Evolutionary conservation across 2,797 vertebrate species (phyloP).

Genomic region (Alcedo atthis): DNA sequence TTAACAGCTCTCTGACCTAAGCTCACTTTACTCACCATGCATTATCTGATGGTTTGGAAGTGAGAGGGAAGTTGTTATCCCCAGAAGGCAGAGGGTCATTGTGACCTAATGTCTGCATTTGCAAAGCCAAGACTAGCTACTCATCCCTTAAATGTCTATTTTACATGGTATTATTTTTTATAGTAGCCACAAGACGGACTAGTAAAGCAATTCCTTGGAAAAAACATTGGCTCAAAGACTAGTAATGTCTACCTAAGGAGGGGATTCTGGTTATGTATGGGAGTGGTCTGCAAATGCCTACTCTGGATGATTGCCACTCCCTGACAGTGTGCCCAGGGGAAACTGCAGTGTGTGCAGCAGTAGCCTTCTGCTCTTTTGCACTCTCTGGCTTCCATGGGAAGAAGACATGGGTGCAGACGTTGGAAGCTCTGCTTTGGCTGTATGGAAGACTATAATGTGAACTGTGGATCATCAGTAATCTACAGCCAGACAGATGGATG

Average conservation of each 20-base stretch:
- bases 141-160: slow-evolving; percentile 20
- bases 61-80: not conserved
- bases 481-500: not conserved
- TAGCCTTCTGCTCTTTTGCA: not conserved
- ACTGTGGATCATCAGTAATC: not conserved
- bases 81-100: slow-evolving; percentile 16
- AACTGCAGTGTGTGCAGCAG: not conserved
- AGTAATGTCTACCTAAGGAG: not conserved
- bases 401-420: fast-evolving
- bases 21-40: not conserved
- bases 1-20: slow-evolving; percentile 35
- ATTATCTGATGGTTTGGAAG: slow-evolving; percentile 26
- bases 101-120: slow-evolving; percentile 62
- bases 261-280: not conserved
- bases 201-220: not conserved
- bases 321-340: not conserved
- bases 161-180: slow-evolving; percentile 8
- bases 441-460: not conserved
- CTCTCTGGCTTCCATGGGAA: not conserved
- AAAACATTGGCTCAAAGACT: not conserved
- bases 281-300: not conserved
- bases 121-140: slow-evolving; percentile 32
- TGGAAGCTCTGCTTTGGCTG: not conserved
- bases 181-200: not conserved
- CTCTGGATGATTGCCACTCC: not conserved